Evolutionary conservation across 2,888 invertebrate genomes (phyloP).

Genomic region (Autographa gamma): DNA sequence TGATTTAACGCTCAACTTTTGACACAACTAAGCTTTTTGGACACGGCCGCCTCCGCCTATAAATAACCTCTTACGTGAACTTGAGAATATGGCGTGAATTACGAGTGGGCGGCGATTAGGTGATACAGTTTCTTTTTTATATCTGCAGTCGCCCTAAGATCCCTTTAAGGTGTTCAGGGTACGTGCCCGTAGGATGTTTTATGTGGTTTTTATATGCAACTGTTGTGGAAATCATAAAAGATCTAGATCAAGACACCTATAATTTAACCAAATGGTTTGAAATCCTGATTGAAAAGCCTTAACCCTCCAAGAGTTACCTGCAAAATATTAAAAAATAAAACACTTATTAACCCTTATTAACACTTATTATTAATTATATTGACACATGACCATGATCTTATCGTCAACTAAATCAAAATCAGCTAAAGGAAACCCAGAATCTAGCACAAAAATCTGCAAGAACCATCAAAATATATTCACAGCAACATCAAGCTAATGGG

Average conservation of each 20-base stretch:
- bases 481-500: neutral
- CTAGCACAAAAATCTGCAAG: neutral
- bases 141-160: constrained; percentile 11
- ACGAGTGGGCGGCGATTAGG: constrained; percentile 62
- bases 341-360: too few species aligned
- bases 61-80: constrained; percentile 88
- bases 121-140: constrained; percentile 30
- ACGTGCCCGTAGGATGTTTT: neutral
- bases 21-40: constrained; percentile 90
- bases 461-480: neutral
- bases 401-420: neutral
- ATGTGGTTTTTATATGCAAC: constrained; percentile 1
- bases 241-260: neutral
- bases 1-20: constrained; percentile 92
- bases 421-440: neutral
- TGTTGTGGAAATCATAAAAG: neutral
- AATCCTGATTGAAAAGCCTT: neutral
- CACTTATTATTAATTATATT: too few species aligned
- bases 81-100: constrained; percentile 71
- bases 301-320: too few species aligned
- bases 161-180: neutral
- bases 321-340: too few species aligned
- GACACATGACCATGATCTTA: neutral
- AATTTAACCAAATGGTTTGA: neutral
- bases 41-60: constrained; percentile 85